Percentiles rank a stretch among this genome's conserved stretches.
Evolutionary conservation across 2,888 invertebrate genomes (phyloP).

Genomic region (Anoncus sp.): DNA sequence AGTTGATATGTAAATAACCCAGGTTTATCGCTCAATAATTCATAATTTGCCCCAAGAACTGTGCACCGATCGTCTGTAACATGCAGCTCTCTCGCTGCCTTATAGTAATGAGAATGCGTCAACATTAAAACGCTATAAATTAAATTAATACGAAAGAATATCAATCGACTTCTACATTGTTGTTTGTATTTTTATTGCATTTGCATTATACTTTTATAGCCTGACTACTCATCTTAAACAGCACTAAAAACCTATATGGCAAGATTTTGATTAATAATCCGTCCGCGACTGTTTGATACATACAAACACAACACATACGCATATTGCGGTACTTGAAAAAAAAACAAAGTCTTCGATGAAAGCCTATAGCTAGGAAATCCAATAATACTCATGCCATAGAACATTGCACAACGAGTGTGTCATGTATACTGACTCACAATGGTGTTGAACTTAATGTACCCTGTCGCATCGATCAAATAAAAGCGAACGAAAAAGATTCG

Average conservation of each 20-base stretch:
- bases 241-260: not conserved
- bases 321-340: too few relatives aligned
- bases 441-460: conserved; percentile 30
- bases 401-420: conserved; percentile 39
- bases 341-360: not conserved
- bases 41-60: conserved; percentile 6
- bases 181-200: not conserved
- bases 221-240: too few relatives aligned
- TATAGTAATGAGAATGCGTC: not conserved
- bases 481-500: conserved; percentile 14
- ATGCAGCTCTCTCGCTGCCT: not conserved
- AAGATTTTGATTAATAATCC: not conserved
- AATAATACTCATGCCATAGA: not conserved
- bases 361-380: conserved; percentile 17
- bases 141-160: not conserved
- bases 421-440: conserved; percentile 51
- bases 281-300: not conserved
- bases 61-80: not conserved
- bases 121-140: not conserved
- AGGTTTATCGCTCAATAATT: conserved; percentile 24
- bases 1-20: conserved; percentile 54
- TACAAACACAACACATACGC: not conserved
- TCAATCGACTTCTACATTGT: not conserved
- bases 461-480: conserved; percentile 1
- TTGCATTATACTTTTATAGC: too few relatives aligned